A percentile compares a stretch with the other conserved stretches of the same genome.
phyloP scores from a whole-genome alignment of 2,888 invertebrate genomes.

The Cecidostiba fungosa region DNA sequence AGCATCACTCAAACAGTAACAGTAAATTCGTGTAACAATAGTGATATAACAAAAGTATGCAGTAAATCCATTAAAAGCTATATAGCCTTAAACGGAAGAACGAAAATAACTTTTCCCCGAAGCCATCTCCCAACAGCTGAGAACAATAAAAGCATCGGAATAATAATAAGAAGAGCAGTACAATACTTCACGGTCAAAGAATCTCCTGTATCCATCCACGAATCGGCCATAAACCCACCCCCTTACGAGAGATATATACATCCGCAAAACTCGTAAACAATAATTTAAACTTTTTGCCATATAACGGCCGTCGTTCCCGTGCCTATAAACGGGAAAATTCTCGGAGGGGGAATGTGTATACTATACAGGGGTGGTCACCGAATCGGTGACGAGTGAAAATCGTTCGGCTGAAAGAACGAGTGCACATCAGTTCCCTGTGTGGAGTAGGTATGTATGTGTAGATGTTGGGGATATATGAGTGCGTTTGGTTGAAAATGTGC shows the following conservation, averaged over 20 bases:
- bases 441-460: not conserved
- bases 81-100: no score
- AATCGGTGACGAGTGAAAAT: constrained; percentile 45
- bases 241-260: not conserved
- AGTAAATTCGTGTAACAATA: no score
- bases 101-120: not conserved
- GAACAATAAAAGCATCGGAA: not conserved
- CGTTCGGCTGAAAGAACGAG: constrained; percentile 37
- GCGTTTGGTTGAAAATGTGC: not conserved
- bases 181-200: constrained; percentile 39
- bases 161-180: not conserved
- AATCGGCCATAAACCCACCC: constrained; percentile 42
- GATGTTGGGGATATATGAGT: not conserved
- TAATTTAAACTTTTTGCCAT: constrained; percentile 51
- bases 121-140: not conserved
- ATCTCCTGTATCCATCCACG: constrained; percentile 15
- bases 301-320: not conserved
- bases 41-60: not conserved
- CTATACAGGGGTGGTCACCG: not conserved
- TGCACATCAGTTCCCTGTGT: not conserved
- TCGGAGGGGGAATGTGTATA: not conserved
- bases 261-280: constrained; percentile 36
- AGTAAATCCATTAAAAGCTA: no score
- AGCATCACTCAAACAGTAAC: no score
- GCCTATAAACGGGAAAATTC: constrained; percentile 7